These are phyloP conservation scores for Nicator chloris DNA, from an alignment of 2,113 vertebrate species.

Conservation along the genomic window DNA sequence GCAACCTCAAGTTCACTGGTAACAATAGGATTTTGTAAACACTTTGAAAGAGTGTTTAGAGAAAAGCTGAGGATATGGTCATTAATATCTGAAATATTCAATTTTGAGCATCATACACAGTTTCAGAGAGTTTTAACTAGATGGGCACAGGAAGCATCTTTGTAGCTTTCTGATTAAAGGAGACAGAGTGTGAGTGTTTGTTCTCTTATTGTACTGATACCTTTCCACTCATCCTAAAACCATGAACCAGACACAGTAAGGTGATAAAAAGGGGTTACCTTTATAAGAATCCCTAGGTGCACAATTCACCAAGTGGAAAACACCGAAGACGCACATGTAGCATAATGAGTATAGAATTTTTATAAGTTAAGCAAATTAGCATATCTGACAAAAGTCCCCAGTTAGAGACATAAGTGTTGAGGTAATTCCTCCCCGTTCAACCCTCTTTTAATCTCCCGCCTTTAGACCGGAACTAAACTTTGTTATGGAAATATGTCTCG, in stretches of 20 bases:
- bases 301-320: not conserved
- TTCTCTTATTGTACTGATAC: not conserved
- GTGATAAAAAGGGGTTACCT: not conserved
- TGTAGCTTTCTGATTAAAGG: not conserved
- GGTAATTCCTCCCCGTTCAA: not conserved
- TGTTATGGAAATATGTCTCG: not conserved
- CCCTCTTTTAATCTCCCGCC: not conserved
- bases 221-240: fast-evolving
- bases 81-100: not conserved
- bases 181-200: not conserved
- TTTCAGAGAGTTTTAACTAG: not conserved
- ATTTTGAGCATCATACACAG: not conserved
- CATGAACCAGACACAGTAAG: not conserved
- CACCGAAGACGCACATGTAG: not conserved
- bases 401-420: not conserved
- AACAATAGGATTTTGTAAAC: not conserved
- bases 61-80: not conserved
- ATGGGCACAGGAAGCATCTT: not conserved
- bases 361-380: not conserved
- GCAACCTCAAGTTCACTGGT: not conserved
- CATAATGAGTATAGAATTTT: not conserved
- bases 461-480: not conserved
- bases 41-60: not conserved
- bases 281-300: not conserved
- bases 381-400: not conserved